Percentiles rank a stretch among this genome's conserved stretches.
These are phyloP conservation scores for Eugnorisma glareosa DNA, from an alignment of 2,888 invertebrate genomes.

Conservation along the genomic window DNA sequence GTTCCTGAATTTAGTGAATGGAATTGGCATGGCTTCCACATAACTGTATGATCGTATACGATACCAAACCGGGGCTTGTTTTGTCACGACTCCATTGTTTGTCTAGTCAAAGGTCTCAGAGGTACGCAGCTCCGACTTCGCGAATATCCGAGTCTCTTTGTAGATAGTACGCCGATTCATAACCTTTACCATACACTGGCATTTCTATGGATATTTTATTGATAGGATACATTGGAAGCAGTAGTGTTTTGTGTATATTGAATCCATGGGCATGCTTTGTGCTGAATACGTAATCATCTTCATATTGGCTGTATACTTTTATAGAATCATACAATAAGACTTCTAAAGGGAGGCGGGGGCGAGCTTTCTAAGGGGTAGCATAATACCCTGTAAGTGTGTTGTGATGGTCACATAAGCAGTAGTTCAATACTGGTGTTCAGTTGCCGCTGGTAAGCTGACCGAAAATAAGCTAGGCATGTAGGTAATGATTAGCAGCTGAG, in stretches of 20 bases:
- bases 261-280: background rate
- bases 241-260: background rate
- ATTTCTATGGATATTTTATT: background rate
- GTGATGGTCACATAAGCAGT: background rate
- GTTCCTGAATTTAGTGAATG: constrained; percentile 31
- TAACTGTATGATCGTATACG: constrained; percentile 6
- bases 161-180: constrained; percentile 29
- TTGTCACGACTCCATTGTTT: constrained; percentile 53
- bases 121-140: constrained; percentile 17
- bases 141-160: constrained; percentile 44
- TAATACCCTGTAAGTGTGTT: background rate
- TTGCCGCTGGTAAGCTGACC: no score
- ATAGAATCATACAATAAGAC: background rate
- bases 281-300: background rate
- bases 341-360: background rate
- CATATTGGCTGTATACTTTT: background rate
- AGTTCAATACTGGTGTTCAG: background rate
- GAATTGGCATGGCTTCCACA: constrained; percentile 25
- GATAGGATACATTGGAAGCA: background rate
- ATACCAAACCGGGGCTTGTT: constrained; percentile 34
- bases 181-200: background rate
- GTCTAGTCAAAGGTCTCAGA: constrained; percentile 47
- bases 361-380: background rate
- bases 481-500: background rate
- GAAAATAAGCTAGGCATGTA: background rate